Evolutionary conservation across 2,113 vertebrate species (phyloP).

Genomic region (Tautogolabrus adspersus): DNA sequence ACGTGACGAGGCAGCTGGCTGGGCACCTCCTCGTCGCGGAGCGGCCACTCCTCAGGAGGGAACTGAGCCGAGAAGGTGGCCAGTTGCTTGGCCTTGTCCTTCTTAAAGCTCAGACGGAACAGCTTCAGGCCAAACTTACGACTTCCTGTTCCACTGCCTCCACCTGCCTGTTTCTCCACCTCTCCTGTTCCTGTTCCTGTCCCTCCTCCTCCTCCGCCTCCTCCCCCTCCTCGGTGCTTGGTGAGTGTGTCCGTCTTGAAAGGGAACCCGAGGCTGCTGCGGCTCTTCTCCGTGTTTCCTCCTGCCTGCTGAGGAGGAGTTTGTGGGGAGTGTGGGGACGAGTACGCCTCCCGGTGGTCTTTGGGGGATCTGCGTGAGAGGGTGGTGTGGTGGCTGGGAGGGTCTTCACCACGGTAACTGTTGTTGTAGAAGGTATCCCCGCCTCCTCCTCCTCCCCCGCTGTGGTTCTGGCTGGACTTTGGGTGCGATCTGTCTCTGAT

Average conservation of each 20-base stretch:
- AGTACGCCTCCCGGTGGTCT: conserved; percentile 90
- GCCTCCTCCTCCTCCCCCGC: conserved; percentile 62
- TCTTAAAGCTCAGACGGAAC: conserved; percentile 97
- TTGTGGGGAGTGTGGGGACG: conserved; percentile 83
- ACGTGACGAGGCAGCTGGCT: conserved; percentile 94
- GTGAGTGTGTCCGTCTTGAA: conserved; percentile 94
- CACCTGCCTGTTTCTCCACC: conserved; percentile 88
- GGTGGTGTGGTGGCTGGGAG: conserved; percentile 91
- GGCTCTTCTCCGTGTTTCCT: conserved; percentile 91
- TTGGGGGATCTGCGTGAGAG: conserved; percentile 93
- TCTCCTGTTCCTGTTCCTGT: conserved; percentile 45
- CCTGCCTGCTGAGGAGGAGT: conserved; percentile 84
- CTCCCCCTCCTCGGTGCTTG: conserved; percentile 87
- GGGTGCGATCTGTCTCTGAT: conserved; percentile 91
- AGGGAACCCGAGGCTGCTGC: conserved; percentile 92
- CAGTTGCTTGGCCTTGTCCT: conserved; percentile 96
- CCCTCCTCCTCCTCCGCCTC: conserved; percentile 62
- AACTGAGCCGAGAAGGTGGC: conserved; percentile 98
- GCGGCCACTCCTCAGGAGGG: conserved; percentile 97
- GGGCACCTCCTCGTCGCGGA: conserved; percentile 93
- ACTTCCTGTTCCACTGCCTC: conserved; percentile 60
- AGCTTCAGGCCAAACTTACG: conserved; percentile 98
- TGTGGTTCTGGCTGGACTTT: conserved; percentile 88
- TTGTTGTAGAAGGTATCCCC: conserved; percentile 90
- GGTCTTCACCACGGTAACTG: conserved; percentile 92